These are phyloP conservation scores for Tipula vernalis DNA, from an alignment of 2,888 invertebrate genomes.

Conservation along the genomic window DNA sequence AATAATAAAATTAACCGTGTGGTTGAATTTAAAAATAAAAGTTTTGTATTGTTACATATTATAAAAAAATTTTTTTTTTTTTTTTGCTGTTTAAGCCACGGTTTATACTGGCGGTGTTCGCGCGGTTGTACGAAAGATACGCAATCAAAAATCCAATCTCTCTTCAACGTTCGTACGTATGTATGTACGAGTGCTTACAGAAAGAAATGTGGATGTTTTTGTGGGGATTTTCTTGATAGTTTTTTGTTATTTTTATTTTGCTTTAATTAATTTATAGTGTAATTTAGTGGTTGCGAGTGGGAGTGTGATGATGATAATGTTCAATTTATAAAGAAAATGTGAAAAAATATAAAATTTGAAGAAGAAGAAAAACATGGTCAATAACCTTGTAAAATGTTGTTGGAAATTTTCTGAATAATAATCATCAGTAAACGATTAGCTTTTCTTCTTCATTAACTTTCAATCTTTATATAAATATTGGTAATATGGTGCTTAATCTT, in stretches of 20 bases:
- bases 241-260: neutral
- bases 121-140: neutral
- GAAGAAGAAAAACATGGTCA: neutral
- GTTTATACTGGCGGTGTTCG: neutral
- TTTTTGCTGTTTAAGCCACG: neutral
- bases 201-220: neutral
- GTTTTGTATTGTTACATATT: neutral
- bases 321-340: neutral
- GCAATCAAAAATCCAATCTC: neutral
- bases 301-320: neutral
- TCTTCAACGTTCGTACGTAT: neutral
- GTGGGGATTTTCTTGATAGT: neutral
- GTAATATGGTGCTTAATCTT: neutral
- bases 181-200: neutral
- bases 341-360: neutral
- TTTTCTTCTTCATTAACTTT: constrained; percentile 4
- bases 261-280: neutral
- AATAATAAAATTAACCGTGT: neutral
- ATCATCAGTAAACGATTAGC: neutral
- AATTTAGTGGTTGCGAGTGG: neutral
- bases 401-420: neutral
- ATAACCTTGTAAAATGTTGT: neutral
- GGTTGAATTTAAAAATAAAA: neutral
- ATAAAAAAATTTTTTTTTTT: neutral
- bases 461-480: neutral